Base-by-base conservation (phyloP, 2,797 vertebrate species). In the Harpagifer antarcticus region DNA sequence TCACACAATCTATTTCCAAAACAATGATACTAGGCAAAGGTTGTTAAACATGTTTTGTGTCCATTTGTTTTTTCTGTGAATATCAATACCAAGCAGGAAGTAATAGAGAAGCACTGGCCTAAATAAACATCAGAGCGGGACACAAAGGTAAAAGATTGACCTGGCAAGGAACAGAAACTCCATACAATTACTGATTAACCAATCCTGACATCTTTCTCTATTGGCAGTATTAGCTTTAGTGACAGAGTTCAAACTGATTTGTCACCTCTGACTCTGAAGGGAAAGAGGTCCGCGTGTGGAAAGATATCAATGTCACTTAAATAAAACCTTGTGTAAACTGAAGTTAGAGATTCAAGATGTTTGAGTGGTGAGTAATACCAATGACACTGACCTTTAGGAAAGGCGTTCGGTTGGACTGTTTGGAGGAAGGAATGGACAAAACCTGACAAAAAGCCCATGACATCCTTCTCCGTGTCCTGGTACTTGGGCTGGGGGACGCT, bases 341-440 rank as follows among this genome's bases (percentile, higher is more conserved):
- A 27, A 27, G 27, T 27, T 5, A 27, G 49, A 47, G 45, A 10
- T 14, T 9, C 19, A 31, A 48, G 5, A 62, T 42, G 19, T 57
- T 23, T 68, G n/a, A n/a, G 62, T 6, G 19, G 2, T 77, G 57
- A 48, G n/a, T 31, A 20, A 33, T 4, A 13, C 1, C 11, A 17
- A 42, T 20, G 27, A 53, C 13, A 90, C 96, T 88, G 78, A 97
- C 97, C 95, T 92, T 44, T 0, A 16, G 96, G 96, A 82, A 97
- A 95, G 1, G 80, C 16, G 0, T 94, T 94, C 20, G 95, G 94
- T 90, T 98, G 96, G 60, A 98, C 94, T 4, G 94, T 84, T 70
- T 67, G 45, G 66, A 98, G 93, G 86, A 97, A 98, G 27, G 93
- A 94, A 1, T 93, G 93, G 17, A 94, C 94, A 70, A 96, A 86